Evolutionary conservation across 2,113 vertebrate species (phyloP).

Genomic region (Poicephalus gulielmi): DNA sequence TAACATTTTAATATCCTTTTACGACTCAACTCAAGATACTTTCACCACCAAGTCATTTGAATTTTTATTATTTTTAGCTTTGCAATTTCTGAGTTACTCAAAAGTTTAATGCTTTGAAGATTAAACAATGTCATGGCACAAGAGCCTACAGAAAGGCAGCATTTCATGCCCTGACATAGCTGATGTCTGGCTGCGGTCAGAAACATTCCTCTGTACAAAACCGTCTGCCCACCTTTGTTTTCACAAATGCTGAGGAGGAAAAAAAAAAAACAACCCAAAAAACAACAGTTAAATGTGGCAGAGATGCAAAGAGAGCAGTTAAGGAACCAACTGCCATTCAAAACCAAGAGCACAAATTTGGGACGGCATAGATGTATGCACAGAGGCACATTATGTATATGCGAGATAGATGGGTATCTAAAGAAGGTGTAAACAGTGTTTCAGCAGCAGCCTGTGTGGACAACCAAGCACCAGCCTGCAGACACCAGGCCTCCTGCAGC

Average conservation of each 20-base stretch:
- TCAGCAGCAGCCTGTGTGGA: accelerated
- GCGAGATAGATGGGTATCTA: neutral
- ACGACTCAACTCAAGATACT: slow-evolving; percentile 50
- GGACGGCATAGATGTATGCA: neutral
- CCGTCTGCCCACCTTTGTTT: slow-evolving; percentile 43
- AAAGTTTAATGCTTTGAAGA: slow-evolving; percentile 60
- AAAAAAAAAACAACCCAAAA: neutral
- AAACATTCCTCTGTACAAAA: slow-evolving; percentile 30
- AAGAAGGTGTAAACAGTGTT: neutral
- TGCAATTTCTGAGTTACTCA: slow-evolving; percentile 27
- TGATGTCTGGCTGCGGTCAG: slow-evolving; percentile 55
- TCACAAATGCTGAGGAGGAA: neutral
- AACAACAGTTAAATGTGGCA: neutral
- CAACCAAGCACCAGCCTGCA: neutral
- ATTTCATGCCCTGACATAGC: slow-evolving; percentile 48
- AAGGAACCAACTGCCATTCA: slow-evolving; percentile 21
- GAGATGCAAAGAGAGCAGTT: slow-evolving; percentile 22
- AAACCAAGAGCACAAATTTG: neutral
- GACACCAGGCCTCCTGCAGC: neutral
- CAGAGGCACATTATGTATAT: neutral
- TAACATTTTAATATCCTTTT: slow-evolving; percentile 62
- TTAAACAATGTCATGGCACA: slow-evolving; percentile 53
- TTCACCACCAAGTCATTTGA: slow-evolving; percentile 58
- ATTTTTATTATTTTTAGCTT: slow-evolving; percentile 67
- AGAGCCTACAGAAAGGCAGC: slow-evolving; percentile 23